Conservation (phyloP, 2,797 vertebrate species). For the Jordanella pulchra region DNA sequence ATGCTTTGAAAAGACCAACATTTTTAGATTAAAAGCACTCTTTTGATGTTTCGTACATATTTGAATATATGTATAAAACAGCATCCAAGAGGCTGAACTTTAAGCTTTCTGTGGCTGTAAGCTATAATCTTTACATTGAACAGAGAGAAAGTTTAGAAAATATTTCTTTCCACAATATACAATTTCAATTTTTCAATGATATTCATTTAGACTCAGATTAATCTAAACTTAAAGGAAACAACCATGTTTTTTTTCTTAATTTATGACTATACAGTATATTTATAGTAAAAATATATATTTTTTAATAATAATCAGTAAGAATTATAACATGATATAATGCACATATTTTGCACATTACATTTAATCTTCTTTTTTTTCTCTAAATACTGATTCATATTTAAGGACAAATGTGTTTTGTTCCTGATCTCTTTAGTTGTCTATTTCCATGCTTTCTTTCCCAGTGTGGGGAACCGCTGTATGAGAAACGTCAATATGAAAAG, state of each 20-base stretch:
- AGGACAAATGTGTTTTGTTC: neutral
- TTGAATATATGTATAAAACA: neutral
- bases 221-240: neutral
- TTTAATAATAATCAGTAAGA: neutral
- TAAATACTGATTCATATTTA: too few relatives aligned
- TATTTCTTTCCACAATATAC: neutral
- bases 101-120: neutral
- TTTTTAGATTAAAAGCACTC: too few relatives aligned
- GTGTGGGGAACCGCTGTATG: slow-evolving; percentile 86
- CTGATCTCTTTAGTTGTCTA: neutral
- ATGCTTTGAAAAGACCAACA: neutral
- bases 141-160: neutral
- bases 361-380: neutral
- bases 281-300: neutral
- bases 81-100: neutral
- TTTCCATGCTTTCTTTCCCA: slow-evolving; percentile 46
- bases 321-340: neutral
- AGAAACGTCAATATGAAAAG: slow-evolving; percentile 87
- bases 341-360: too few relatives aligned
- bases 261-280: neutral
- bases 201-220: neutral
- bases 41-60: neutral
- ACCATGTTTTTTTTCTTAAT: neutral
- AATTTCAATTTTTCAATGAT: neutral
- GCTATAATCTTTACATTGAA: neutral